Base-by-base conservation (phyloP, 2,888 invertebrate species). In the Eupithecia centaureata region DNA sequence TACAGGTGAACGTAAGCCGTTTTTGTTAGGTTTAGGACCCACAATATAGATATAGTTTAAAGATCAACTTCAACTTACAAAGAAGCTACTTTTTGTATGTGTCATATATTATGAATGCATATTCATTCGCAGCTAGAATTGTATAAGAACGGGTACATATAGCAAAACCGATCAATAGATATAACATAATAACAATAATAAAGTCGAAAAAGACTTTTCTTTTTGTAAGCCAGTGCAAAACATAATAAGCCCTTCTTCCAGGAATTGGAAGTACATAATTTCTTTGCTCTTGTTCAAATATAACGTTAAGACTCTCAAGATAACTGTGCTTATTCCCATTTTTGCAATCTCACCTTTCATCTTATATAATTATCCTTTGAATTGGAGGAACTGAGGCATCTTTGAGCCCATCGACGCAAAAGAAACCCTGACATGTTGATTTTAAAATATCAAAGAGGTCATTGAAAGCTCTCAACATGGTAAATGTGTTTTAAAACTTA, bases 1-100 rank as follows among this genome's bases (percentile, higher is more conserved):
- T 69, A 51, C 60, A 63, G 59, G 38, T 62, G 35, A 62, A 54
- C 61, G 57, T 60, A 13, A 28, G 27, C 51, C 1, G 54, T 56
- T n/a, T 56, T 54, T 47, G 22, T 22, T 18, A 56, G 54, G 30
- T 30, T 18, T 28, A 28, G 8, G 7, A 28, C 15, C 0, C 22
- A 42, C 0, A 1, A n/a, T 3, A 42, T 18, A 10, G 42, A 42
- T 10, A 42, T 7, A 22, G 2, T 42, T 42, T 42, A 42, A 12
- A 22, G 18, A 42, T 42, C 42, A 42, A 18, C 22, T 22, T 18
- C 2, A 18, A 42, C 1, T 42, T 8, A 42, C 10, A 42, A 42
- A 18, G 18, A 42, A 18, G 42, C 18, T n/a, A n/a, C n/a, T n/a
- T n/a, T n/a, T n/a, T n/a, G n/a, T n/a, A n/a, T n/a, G n/a, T n/a